Evolutionary conservation across 2,113 vertebrate species (phyloP), one percentile per base, ranked within the genome.

Genomic region (Pterocles orientalis): DNA sequence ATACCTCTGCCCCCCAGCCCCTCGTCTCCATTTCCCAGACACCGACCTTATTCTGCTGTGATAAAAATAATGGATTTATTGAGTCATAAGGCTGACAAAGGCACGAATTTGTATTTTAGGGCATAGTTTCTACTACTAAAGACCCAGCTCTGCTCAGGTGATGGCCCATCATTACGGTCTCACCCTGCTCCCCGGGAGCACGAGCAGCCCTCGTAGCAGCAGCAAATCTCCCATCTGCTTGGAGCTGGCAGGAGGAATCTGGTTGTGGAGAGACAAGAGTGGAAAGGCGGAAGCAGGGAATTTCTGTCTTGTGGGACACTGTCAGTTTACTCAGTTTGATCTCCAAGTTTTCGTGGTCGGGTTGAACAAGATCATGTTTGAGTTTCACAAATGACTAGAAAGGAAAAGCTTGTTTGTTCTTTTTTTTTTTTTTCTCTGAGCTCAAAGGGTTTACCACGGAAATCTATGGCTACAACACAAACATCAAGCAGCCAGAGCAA

Each of bases 251-350:
- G 66, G 57, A 83, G 86, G 66, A 65, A 82, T 90, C 77, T 89
- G 69, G 54, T 8, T 92, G 76, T 11, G 70, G 90, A 91, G 64
- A 96, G 76, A 86, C 53, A 60, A 86, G 58, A 92, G 57, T 10
- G 56, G 54, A 94, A 90, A 73, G 75, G 86, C 50, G 0, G 89
- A 91, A 94, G 78, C 36, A 82, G 84, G 64, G 86, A 89, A 89
- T 94, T 91, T 87, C 89, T 95, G 75, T 96, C 87, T 91, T 97
- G 95, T 95, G 97, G 92, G 91, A 87, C 91, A 87, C 58, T 95
- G 91, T 68, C 92, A 92, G 86, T 86, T 89, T 62, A 51, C 54
- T 92, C 31, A 10, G 72, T 83, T 95, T 83, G 82, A 97, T 90
- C 89, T 97, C 51, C 79, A 92, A 77, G 88, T 87, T 95, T 95